A percentile compares a stretch with the other conserved stretches of the same genome.
phyloP scores from a whole-genome alignment of 1,140 invertebrate genomes.

The Cotesia vestalis region DNA sequence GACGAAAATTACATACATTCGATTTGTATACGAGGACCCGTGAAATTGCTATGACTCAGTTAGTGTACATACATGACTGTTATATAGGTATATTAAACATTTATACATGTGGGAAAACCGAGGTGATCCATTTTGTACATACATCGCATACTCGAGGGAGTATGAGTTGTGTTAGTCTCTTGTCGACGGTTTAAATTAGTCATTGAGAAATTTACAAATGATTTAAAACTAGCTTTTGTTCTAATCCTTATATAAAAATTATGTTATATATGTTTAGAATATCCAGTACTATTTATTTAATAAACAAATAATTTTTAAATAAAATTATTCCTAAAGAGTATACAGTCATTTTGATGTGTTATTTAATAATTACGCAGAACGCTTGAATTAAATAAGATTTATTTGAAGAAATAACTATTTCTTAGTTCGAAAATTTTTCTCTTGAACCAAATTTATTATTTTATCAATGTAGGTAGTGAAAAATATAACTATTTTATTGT shows the following conservation, averaged over 20 bases:
- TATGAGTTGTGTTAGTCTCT: conserved; percentile 24
- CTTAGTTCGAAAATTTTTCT: background rate
- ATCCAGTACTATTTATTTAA: conserved; percentile 4
- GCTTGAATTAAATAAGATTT: too few relatives aligned
- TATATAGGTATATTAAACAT: too few relatives aligned
- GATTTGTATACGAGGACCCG: conserved; percentile 12
- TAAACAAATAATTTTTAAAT: too few relatives aligned
- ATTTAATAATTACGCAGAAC: too few relatives aligned
- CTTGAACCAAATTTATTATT: background rate
- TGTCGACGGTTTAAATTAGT: conserved; percentile 32
- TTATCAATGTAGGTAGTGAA: background rate
- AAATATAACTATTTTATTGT: too few relatives aligned
- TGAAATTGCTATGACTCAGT: conserved; percentile 22
- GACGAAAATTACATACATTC: conserved; percentile 12
- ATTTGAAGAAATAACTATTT: too few relatives aligned
- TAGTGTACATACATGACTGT: background rate
- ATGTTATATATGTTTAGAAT: conserved; percentile 5
- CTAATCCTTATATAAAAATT: conserved; percentile 25
- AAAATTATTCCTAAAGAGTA: too few relatives aligned
- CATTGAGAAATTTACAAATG: conserved; percentile 38
- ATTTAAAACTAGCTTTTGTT: conserved; percentile 29
- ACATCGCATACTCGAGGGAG: conserved; percentile 14
- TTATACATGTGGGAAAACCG: conserved; percentile 4
- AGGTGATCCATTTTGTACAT: conserved; percentile 21
- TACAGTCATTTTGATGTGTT: too few relatives aligned